Percentiles rank a stretch among this genome's conserved stretches.
These are phyloP conservation scores for Notolabrus celidotus DNA, from an alignment of 2,797 vertebrate genomes.

Conservation along the genomic window DNA sequence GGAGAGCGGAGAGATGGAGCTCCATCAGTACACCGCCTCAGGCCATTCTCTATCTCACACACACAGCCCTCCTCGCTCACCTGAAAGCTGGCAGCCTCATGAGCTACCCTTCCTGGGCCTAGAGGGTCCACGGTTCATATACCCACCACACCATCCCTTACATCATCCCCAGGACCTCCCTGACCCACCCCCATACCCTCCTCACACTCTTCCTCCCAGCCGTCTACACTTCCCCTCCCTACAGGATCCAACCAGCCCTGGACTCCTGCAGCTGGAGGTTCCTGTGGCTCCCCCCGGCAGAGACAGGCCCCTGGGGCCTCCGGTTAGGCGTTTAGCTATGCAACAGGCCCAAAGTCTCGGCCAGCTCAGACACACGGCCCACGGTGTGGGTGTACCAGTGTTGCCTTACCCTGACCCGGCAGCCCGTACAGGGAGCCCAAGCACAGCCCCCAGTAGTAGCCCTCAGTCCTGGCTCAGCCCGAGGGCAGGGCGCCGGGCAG, in stretches of 20 bases:
- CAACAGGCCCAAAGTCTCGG: slow-evolving; percentile 97
- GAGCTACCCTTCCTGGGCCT: slow-evolving; percentile 95
- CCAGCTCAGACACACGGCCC: slow-evolving; percentile 99
- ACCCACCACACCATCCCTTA: slow-evolving; percentile 92
- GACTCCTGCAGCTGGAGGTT: slow-evolving; percentile 96
- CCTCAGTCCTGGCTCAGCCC: slow-evolving; percentile 97
- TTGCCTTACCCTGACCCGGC: slow-evolving; percentile 99
- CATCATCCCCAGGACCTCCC: slow-evolving; percentile 90
- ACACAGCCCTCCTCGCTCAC: slow-evolving; percentile 95
- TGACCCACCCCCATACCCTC: slow-evolving; percentile 91
- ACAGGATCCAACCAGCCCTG: slow-evolving; percentile 93
- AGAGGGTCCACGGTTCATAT: slow-evolving; percentile 93
- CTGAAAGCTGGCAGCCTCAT: slow-evolving; percentile 94
- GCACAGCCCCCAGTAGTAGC: slow-evolving; percentile 96
- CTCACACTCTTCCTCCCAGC: slow-evolving; percentile 85
- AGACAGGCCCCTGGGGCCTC: slow-evolving; percentile 85
- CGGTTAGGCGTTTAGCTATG: slow-evolving; percentile 97
- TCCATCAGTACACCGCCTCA: slow-evolving; percentile 89
- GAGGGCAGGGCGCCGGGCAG: slow-evolving; percentile 92
- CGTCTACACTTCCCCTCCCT: slow-evolving; percentile 86
- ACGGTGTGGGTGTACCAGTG: slow-evolving; percentile 99
- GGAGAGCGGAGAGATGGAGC: slow-evolving; percentile 92
- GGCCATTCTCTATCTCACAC: slow-evolving; percentile 95
- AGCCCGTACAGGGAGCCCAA: slow-evolving; percentile 93
- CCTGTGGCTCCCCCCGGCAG: slow-evolving; percentile 92